A percentile compares a stretch with the other conserved stretches of the same genome.
phyloP scores from a whole-genome alignment of 1,140 invertebrate species.

The Phthorimaea operculella region DNA sequence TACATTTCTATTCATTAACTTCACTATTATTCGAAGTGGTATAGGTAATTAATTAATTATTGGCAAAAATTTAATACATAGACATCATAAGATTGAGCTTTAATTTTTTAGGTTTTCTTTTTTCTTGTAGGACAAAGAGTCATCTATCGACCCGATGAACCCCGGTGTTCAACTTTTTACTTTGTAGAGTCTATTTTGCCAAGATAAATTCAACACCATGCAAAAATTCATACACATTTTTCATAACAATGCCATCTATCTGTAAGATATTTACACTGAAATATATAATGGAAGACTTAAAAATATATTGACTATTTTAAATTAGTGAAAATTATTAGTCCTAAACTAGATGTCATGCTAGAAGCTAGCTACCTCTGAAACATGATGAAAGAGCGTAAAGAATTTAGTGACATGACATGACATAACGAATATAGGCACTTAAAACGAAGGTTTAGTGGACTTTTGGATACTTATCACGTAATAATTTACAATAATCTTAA shows the following conservation, averaged over 20 bases:
- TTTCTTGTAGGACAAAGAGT: no score
- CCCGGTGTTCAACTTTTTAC: no score
- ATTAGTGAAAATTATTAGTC: constrained; percentile 27
- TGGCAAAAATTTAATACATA: no score
- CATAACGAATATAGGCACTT: constrained; percentile 12
- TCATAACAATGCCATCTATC: neutral
- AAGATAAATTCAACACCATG: no score
- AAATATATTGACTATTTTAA: constrained; percentile 33
- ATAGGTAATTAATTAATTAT: neutral
- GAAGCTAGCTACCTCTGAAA: constrained; percentile 35
- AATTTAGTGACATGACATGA: constrained; percentile 28
- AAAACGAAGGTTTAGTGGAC: constrained; percentile 22
- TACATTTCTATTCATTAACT: constrained; percentile 11
- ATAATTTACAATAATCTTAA: constrained; percentile 13
- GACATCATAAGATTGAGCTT: no score
- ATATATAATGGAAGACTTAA: constrained; percentile 29
- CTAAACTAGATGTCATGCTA: constrained; percentile 39
- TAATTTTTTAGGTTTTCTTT: no score
- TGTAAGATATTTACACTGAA: constrained; percentile 50
- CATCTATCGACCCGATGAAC: no score
- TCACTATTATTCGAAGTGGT: constrained; percentile 4
- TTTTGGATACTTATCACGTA: constrained; percentile 16
- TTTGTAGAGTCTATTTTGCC: no score
- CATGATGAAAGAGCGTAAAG: constrained; percentile 3
- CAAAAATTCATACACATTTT: constrained; percentile 1